These are phyloP conservation scores for Serripes groenlandicus DNA, from an alignment of 2,888 invertebrate genomes.

Conservation along the genomic window DNA sequence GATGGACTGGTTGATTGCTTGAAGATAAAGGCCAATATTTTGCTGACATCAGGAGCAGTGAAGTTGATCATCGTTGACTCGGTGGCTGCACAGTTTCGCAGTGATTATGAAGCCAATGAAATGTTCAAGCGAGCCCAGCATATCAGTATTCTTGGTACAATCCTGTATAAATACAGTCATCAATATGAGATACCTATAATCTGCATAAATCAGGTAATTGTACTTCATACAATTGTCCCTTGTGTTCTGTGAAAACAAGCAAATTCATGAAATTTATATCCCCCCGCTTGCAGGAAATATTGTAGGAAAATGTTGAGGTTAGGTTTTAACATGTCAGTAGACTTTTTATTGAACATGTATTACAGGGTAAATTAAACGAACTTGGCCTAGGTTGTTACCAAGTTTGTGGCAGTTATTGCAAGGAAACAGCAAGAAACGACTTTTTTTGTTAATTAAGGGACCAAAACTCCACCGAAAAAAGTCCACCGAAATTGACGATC, in stretches of 20 bases:
- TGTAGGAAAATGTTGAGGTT: not conserved
- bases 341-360: too few species aligned
- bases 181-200: slow-evolving; percentile 89
- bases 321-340: too few species aligned
- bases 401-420: too few species aligned
- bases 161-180: slow-evolving; percentile 88
- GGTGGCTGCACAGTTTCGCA: slow-evolving; percentile 90
- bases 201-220: slow-evolving; percentile 91
- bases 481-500: too few species aligned
- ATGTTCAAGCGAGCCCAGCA: slow-evolving; percentile 84
- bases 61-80: slow-evolving; percentile 91
- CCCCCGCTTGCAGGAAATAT: not conserved
- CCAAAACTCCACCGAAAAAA: too few species aligned
- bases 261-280: not conserved
- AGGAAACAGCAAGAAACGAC: too few species aligned
- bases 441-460: too few species aligned
- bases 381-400: too few species aligned
- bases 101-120: slow-evolving; percentile 88
- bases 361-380: too few species aligned
- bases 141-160: slow-evolving; percentile 87
- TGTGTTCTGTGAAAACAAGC: too few species aligned
- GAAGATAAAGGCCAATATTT: slow-evolving; percentile 87
- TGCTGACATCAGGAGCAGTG: slow-evolving; percentile 88
- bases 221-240: too few species aligned
- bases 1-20: slow-evolving; percentile 85